Conservation (phyloP, 2,113 vertebrate genomes). For the Microtus richardsoni region DNA sequence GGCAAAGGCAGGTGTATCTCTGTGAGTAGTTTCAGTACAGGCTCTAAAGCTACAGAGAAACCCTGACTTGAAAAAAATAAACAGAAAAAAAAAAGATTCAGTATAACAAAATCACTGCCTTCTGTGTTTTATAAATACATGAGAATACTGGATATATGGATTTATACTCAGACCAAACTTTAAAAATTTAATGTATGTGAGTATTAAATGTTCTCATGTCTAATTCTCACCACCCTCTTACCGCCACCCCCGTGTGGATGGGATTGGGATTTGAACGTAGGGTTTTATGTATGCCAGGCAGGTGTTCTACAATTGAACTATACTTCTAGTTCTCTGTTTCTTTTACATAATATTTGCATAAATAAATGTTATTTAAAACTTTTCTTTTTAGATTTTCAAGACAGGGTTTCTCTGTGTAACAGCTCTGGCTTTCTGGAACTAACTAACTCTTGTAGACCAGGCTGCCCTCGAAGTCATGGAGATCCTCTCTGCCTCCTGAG, state of each 20-base stretch:
- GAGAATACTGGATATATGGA: neutral
- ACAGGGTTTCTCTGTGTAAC: too few species aligned
- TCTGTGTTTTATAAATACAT: conserved; percentile 27
- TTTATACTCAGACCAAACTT: neutral
- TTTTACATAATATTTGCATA: conserved; percentile 39
- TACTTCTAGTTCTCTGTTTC: neutral
- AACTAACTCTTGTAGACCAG: too few species aligned
- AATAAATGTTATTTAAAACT: conserved; percentile 44
- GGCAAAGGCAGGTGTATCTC: too few species aligned
- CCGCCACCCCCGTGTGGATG: too few species aligned
- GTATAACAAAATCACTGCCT: conserved; percentile 20
- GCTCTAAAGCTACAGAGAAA: too few species aligned
- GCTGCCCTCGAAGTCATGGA: too few species aligned
- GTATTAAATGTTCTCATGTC: neutral
- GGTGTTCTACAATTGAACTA: neutral
- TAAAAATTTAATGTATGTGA: neutral
- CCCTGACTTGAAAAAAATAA: too few species aligned
- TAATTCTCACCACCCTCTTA: neutral
- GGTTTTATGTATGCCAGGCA: neutral
- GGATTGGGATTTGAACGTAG: neutral
- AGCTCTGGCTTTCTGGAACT: too few species aligned
- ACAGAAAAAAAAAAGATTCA: neutral
- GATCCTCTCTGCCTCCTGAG: too few species aligned
- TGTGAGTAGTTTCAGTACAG: too few species aligned
- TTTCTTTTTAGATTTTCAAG: too few species aligned